Evolutionary conservation across 2,797 vertebrate species (phyloP).

Genomic region (Chrysocyon brachyurus): DNA sequence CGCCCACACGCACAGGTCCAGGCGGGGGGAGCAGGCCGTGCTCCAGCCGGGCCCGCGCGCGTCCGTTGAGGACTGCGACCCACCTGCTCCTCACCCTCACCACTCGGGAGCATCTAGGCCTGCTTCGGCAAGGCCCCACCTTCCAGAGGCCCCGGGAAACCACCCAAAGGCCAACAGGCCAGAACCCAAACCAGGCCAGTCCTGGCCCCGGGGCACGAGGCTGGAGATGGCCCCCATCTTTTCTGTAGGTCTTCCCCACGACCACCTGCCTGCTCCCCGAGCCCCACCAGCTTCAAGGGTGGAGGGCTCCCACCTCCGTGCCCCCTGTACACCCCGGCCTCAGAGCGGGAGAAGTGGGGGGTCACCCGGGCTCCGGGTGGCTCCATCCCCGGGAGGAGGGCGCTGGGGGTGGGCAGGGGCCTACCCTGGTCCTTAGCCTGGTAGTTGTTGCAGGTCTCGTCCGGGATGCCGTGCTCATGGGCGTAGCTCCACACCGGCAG

Average conservation of each 20-base stretch:
- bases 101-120: neutral
- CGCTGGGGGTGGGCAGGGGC: neutral
- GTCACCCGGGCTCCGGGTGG: no score
- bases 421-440: constrained; percentile 97
- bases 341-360: no score
- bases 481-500: constrained; percentile 94
- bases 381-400: neutral
- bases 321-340: accelerated
- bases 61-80: neutral
- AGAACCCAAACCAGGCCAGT: neutral
- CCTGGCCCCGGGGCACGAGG: neutral
- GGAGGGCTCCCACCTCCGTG: accelerated
- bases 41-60: neutral
- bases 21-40: neutral
- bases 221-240: neutral
- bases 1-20: accelerated
- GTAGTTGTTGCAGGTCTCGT: constrained; percentile 99
- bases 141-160: neutral
- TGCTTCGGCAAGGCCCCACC: neutral
- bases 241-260: neutral
- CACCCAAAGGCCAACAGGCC: neutral
- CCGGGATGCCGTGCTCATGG: constrained; percentile 93
- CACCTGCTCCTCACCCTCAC: neutral
- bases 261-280: no score
- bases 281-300: neutral